Evolutionary conservation across 2,113 vertebrate genomes (phyloP), one percentile per base, ranked within the genome.

Genomic region (Pomatostomus ruficeps): DNA sequence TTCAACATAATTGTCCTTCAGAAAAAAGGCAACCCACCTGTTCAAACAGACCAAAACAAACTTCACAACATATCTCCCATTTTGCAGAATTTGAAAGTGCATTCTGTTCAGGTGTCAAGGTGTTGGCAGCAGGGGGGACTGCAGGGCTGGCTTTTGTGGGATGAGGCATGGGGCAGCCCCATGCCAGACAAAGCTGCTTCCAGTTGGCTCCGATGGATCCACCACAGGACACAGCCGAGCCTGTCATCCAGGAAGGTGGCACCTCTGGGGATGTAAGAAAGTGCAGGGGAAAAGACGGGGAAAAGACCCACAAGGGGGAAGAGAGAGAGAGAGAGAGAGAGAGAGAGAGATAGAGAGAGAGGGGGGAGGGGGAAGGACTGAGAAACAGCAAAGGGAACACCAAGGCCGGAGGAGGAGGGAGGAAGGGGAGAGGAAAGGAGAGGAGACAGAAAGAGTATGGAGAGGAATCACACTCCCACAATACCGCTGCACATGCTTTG

Each of bases 121-220:
- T 29, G 7, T 12, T 54, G 28, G 45, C 25, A 57, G 11, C 14
- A 3, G 29, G 2, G 26, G 7, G 11, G 2, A 12, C 35, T 67
- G 38, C 43, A 67, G 38, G 16, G 7, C 4, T 72, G 45, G 26
- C 35, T 24, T 48, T 35, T 80, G n/a, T 72, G 48, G 48, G 11
- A 67, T 40, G 21, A 72, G 8, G 13, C n/a, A 45, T 0, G 0
- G 21, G 6, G 7, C 40, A 67, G 28, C 15, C 33, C 22, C 17
- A 1, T 6, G 3, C 2, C 1, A 7, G 40, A 43, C 10, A 58
- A 54, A 85, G 26, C 14, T 7, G 17, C 14, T 59, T 81, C 48
- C 40, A 45, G 9, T 33, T 70, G 35, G 13, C 31, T 58, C 28
- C 33, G 40, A 7, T 15, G 12, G 35, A 38, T 48, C 31, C 35